phyloP scores from a whole-genome alignment of 2,888 invertebrate species.

The Agonopterix subpropinquella region DNA sequence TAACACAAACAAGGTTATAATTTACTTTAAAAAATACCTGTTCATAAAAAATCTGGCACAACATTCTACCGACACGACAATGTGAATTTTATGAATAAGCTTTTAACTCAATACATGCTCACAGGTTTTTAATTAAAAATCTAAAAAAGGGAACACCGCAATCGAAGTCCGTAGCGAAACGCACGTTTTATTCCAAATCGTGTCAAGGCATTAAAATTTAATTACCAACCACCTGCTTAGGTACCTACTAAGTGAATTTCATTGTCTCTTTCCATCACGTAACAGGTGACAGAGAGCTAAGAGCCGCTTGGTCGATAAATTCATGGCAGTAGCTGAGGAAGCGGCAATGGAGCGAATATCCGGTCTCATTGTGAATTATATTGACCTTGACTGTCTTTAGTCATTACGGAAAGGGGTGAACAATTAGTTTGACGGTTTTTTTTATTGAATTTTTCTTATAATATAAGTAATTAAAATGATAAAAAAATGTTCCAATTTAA shows the following conservation, averaged over 20 bases:
- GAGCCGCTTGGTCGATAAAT: conserved; percentile 4
- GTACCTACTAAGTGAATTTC: conserved; percentile 5
- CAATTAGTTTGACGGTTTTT: conserved; percentile 32
- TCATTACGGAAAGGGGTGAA: conserved; percentile 44
- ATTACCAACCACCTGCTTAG: conserved; percentile 52
- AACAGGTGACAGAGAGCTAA: conserved; percentile 23
- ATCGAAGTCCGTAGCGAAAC: conserved; percentile 32
- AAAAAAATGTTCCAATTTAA: too few species aligned
- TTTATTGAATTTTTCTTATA: too few species aligned
- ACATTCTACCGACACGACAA: too few species aligned
- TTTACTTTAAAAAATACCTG: too few species aligned
- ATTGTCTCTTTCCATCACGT: conserved; percentile 20
- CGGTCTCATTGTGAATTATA: conserved; percentile 43
- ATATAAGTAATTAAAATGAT: too few species aligned
- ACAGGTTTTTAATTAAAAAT: conserved; percentile 29
- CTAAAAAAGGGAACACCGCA: conserved; percentile 25
- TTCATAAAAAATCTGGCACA: too few species aligned
- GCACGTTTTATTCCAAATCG: conserved; percentile 30
- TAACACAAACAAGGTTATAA: too few species aligned
- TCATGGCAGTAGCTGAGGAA: conserved; percentile 33
- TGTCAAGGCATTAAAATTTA: conserved; percentile 55
- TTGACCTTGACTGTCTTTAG: conserved; percentile 40
- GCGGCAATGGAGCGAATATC: conserved; percentile 57
- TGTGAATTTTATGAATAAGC: background rate
- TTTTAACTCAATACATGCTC: background rate